phyloP scores from a whole-genome alignment of 2,888 invertebrate species.

The Drosophila niveifrons region DNA sequence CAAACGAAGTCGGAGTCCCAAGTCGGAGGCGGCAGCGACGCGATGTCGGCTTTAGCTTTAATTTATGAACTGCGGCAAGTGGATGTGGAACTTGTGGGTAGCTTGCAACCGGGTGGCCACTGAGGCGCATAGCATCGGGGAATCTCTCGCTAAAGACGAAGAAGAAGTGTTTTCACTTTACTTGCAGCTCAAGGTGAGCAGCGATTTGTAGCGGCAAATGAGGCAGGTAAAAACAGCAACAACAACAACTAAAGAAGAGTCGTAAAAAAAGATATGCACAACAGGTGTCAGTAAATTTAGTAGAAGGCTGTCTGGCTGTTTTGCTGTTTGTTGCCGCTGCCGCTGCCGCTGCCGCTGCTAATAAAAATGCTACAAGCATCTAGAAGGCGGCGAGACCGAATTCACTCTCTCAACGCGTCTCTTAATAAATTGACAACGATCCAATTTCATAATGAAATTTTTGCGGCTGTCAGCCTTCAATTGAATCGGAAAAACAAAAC shows the following conservation, averaged over 20 bases:
- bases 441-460: slow-evolving; percentile 85
- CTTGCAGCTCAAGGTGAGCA: slow-evolving; percentile 58
- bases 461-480: slow-evolving; percentile 76
- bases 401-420: slow-evolving; percentile 8
- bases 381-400: background rate
- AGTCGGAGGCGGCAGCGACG: slow-evolving; percentile 15
- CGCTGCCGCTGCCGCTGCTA: background rate
- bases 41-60: slow-evolving; percentile 59
- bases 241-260: slow-evolving; percentile 15
- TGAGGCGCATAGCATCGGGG: slow-evolving; percentile 55
- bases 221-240: slow-evolving; percentile 49
- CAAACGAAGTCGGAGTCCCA: slow-evolving; percentile 30
- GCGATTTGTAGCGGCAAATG: slow-evolving; percentile 63
- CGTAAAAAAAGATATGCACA: slow-evolving; percentile 36
- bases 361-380: slow-evolving; percentile 26
- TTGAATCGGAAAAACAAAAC: slow-evolving; percentile 69
- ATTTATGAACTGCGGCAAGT: slow-evolving; percentile 75
- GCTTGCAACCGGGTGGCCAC: slow-evolving; percentile 55
- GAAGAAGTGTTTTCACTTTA: slow-evolving; percentile 46
- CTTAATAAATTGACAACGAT: slow-evolving; percentile 83
- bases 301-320: slow-evolving; percentile 12
- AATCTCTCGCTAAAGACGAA: slow-evolving; percentile 21
- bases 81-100: slow-evolving; percentile 33
- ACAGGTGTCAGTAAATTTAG: slow-evolving; percentile 56
- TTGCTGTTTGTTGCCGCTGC: slow-evolving; percentile 2